These are phyloP conservation scores for Aramus guarauna DNA, from an alignment of 2,113 vertebrate genomes.

Conservation along the genomic window DNA sequence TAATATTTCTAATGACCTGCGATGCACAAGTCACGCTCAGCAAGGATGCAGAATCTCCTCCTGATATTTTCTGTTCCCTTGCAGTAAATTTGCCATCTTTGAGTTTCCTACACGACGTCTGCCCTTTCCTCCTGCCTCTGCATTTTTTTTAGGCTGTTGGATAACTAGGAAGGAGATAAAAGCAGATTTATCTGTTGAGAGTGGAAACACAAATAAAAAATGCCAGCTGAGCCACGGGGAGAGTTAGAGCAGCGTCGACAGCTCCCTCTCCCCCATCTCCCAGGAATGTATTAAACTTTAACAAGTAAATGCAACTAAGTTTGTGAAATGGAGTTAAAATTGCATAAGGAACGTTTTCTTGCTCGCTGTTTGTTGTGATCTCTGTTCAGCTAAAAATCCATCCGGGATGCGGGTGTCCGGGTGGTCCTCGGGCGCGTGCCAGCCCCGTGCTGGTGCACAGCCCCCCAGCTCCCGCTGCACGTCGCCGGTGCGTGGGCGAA, in stretches of 20 bases:
- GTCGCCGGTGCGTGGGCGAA: background rate
- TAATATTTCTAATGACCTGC: background rate
- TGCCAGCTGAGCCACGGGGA: background rate
- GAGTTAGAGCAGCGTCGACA: background rate
- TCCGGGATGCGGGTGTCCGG: accelerated
- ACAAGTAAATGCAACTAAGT: background rate
- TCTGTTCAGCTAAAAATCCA: background rate
- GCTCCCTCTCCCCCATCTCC: background rate
- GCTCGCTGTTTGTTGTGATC: background rate
- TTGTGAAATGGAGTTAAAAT: background rate
- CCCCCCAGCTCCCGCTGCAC: background rate
- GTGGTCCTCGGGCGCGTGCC: accelerated
- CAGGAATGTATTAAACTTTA: background rate
- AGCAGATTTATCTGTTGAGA: background rate
- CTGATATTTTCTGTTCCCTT: background rate
- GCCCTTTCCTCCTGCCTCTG: background rate
- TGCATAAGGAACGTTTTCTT: background rate
- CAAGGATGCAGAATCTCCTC: background rate
- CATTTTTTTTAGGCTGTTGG: background rate
- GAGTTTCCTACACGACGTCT: background rate
- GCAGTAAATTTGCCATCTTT: background rate
- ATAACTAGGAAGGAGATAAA: background rate
- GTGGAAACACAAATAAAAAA: constrained; percentile 3
- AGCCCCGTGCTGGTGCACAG: accelerated
- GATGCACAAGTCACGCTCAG: background rate